These are phyloP conservation scores for Neuroterus valhalla DNA, from an alignment of 1,140 invertebrate species.

Conservation along the genomic window DNA sequence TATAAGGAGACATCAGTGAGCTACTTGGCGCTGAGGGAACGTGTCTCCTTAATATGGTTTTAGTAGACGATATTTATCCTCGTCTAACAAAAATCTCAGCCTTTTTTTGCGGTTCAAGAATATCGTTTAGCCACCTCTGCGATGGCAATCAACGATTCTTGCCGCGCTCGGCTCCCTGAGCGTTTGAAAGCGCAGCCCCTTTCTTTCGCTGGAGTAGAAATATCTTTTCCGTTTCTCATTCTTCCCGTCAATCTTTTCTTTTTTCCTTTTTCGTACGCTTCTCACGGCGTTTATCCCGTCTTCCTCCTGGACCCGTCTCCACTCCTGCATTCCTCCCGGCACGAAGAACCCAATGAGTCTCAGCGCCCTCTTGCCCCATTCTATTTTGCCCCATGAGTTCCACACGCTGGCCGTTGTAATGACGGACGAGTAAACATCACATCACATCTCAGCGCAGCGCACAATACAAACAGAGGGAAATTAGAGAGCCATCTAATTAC, in stretches of 20 bases:
- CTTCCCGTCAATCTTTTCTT: constrained; percentile 44
- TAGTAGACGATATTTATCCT: constrained; percentile 23
- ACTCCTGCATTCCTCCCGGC: constrained; percentile 49
- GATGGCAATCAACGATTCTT: constrained; percentile 22
- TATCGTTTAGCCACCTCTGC: constrained; percentile 26
- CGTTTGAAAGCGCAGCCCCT: constrained; percentile 14
- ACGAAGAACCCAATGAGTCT: constrained; percentile 26
- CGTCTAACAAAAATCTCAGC: constrained; percentile 2
- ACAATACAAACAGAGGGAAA: constrained; percentile 56
- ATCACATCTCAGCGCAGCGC: too few species aligned
- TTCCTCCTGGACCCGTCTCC: constrained; percentile 43
- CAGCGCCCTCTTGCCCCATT: constrained; percentile 1
- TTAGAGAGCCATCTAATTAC: constrained; percentile 70
- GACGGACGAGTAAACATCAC: constrained; percentile 47
- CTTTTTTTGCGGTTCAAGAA: constrained; percentile 2
- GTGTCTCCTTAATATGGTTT: neutral
- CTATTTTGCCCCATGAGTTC: constrained; percentile 30
- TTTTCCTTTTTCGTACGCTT: constrained; percentile 43
- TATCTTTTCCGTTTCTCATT: constrained; percentile 40
- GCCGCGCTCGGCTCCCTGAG: constrained; percentile 1
- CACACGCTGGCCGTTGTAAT: constrained; percentile 52
- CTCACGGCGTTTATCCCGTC: constrained; percentile 42
- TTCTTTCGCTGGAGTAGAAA: constrained; percentile 14
- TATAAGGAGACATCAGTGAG: constrained; percentile 4
- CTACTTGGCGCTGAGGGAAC: constrained; percentile 12